A percentile compares a stretch with the other conserved stretches of the same genome.
phyloP scores from a whole-genome alignment of 2,888 invertebrate species.

The Drosophila vallismaia region DNA sequence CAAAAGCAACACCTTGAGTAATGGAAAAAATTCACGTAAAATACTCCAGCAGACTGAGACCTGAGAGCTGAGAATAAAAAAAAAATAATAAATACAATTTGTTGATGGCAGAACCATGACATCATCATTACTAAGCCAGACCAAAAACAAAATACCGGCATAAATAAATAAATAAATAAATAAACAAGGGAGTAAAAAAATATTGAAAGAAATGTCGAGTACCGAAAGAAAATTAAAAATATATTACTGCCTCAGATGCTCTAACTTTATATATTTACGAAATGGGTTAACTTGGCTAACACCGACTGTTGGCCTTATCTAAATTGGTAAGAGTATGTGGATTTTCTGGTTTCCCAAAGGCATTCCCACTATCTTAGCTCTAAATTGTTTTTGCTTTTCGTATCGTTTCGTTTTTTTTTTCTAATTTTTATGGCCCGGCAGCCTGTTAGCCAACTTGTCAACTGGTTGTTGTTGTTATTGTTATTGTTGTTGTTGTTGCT shows the following conservation, averaged over 20 bases:
- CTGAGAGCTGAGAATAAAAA: constrained; percentile 11
- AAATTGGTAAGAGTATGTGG: constrained; percentile 18
- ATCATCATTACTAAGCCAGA: constrained; percentile 52
- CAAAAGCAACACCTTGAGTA: constrained; percentile 27
- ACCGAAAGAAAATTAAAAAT: constrained; percentile 38
- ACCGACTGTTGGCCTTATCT: not conserved
- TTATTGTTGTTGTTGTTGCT: constrained; percentile 28
- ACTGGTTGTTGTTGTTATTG: constrained; percentile 55
- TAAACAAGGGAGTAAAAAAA: constrained; percentile 30
- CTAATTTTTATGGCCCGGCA: constrained; percentile 44
- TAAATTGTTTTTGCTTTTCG: constrained; percentile 24
- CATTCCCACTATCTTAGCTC: constrained; percentile 1
- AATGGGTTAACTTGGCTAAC: constrained; percentile 1
- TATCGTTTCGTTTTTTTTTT: constrained; percentile 16
- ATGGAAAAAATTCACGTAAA: constrained; percentile 36
- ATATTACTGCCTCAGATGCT: constrained; percentile 18
- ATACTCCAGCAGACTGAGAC: constrained; percentile 8
- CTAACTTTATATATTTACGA: not conserved
- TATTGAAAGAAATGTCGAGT: constrained; percentile 60
- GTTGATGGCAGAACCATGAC: constrained; percentile 51
- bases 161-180: constrained; percentile 46
- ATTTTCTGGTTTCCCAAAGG: not conserved
- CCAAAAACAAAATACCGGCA: constrained; percentile 31
- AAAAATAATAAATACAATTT: constrained; percentile 7
- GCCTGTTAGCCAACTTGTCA: constrained; percentile 73